Conservation (phyloP, 2,888 invertebrate genomes). For the Branchellion lobata region DNA sequence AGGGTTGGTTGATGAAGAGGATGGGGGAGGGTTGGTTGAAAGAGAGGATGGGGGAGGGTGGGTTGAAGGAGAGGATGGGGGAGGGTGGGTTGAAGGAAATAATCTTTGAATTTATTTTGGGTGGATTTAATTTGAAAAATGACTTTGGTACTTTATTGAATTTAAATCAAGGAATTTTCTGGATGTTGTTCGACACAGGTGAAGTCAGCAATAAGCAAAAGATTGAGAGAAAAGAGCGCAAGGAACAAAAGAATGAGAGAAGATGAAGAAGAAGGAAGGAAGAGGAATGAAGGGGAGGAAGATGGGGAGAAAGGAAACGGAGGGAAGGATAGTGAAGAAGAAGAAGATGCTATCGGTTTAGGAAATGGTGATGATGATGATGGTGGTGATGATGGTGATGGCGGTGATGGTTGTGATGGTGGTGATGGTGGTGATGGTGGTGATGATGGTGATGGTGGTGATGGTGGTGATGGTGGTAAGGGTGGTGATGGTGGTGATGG, state of each 20-base stretch:
- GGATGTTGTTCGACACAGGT: background rate
- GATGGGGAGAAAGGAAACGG: background rate
- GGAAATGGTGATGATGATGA: background rate
- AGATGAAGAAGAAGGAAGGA: background rate
- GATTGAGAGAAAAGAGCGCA: background rate
- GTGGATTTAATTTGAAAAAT: too few relatives aligned
- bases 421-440: background rate
- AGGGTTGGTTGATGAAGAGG: too few relatives aligned
- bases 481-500: background rate
- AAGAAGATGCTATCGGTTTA: background rate
- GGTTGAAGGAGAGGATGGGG: too few relatives aligned
- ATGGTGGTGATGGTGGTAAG: background rate
- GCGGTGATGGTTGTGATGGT: background rate
- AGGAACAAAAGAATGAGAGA: background rate
- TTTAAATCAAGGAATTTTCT: too few relatives aligned
- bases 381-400: background rate
- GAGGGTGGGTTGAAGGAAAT: too few relatives aligned
- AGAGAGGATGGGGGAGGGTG: too few relatives aligned
- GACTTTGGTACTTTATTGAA: too few relatives aligned
- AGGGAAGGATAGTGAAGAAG: background rate
- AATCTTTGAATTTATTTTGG: too few relatives aligned
- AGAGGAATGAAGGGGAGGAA: background rate
- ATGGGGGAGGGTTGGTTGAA: too few relatives aligned
- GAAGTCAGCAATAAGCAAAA: constrained; percentile 16
- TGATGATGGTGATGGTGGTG: background rate